Conservation (phyloP, 2,797 vertebrate genomes). For the Hydrocynus forskahlii region DNA sequence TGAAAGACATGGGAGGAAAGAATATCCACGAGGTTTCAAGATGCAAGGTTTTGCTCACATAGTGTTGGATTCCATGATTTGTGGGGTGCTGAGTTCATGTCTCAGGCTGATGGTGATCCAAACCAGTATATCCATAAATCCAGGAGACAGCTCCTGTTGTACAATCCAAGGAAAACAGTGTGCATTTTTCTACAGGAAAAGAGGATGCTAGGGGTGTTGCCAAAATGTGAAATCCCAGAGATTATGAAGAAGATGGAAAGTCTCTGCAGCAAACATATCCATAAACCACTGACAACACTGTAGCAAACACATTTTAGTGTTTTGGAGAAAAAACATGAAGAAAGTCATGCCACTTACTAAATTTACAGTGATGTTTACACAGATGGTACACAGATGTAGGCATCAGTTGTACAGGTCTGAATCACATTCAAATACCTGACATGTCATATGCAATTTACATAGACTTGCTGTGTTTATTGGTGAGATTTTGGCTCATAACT, state of each 20-base stretch:
- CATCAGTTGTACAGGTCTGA: slow-evolving; percentile 41
- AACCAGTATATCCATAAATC: not conserved
- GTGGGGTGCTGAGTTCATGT: not conserved
- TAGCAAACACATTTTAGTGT: slow-evolving; percentile 73
- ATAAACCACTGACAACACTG: slow-evolving; percentile 71
- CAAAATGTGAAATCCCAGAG: slow-evolving; percentile 21
- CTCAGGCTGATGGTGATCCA: not conserved
- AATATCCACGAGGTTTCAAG: not conserved
- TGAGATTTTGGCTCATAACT: not conserved
- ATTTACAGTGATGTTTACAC: slow-evolving; percentile 64
- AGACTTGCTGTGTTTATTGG: slow-evolving; percentile 6
- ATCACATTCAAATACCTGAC: slow-evolving; percentile 36
- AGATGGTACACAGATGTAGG: slow-evolving; percentile 42
- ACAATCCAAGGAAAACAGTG: not conserved
- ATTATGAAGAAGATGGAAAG: slow-evolving; percentile 15
- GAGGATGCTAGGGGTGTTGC: not conserved
- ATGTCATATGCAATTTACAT: slow-evolving; percentile 19
- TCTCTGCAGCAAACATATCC: slow-evolving; percentile 11
- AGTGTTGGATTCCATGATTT: not conserved
- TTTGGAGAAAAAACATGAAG: slow-evolving; percentile 51
- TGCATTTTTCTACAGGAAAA: not conserved
- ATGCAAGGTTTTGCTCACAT: not conserved
- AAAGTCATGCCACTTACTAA: slow-evolving; percentile 72
- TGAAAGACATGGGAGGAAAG: not conserved
- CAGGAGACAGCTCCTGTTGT: not conserved